Percentiles rank a stretch among this genome's conserved stretches.
Conservation (phyloP, 2,797 vertebrate genomes). For the Botia almorhae region DNA sequence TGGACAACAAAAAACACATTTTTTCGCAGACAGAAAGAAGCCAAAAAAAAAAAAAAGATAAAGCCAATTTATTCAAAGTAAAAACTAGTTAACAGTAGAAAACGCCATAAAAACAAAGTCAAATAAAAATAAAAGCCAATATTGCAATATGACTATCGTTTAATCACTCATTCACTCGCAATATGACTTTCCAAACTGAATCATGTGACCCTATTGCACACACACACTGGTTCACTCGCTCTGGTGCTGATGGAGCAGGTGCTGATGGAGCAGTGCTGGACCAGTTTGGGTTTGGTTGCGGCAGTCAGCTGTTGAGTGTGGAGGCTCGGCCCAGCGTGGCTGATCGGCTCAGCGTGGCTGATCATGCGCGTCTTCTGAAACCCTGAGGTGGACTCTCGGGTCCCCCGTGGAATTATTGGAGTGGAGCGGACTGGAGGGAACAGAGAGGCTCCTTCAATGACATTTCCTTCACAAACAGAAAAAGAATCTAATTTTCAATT, state of each 20-base stretch:
- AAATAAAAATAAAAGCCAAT: too few relatives aligned
- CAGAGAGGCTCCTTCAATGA: conserved; percentile 72
- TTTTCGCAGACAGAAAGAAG: too few relatives aligned
- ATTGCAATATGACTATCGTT: too few relatives aligned
- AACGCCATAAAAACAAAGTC: too few relatives aligned
- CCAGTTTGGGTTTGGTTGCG: conserved; percentile 86
- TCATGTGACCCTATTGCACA: too few relatives aligned
- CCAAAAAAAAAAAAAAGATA: too few relatives aligned
- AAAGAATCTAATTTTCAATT: too few relatives aligned
- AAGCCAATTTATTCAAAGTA: too few relatives aligned
- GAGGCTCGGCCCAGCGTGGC: conserved; percentile 44
- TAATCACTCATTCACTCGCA: too few relatives aligned
- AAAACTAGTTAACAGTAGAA: too few relatives aligned
- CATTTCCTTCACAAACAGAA: conserved; percentile 68
- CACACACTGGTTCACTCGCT: conserved; percentile 82
- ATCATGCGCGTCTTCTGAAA: conserved; percentile 87
- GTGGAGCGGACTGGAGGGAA: conserved; percentile 77
- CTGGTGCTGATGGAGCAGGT: conserved; percentile 90
- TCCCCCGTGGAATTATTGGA: conserved; percentile 84
- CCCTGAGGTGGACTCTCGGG: conserved; percentile 78
- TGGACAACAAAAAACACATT: too few relatives aligned
- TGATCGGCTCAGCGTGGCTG: conserved; percentile 87
- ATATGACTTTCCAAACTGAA: too few relatives aligned
- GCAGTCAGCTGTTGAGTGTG: conserved; percentile 70
- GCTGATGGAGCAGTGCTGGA: conserved; percentile 97